Evolutionary conservation across 2,888 invertebrate genomes (phyloP).

Genomic region (Barypeithes pellucidus): DNA sequence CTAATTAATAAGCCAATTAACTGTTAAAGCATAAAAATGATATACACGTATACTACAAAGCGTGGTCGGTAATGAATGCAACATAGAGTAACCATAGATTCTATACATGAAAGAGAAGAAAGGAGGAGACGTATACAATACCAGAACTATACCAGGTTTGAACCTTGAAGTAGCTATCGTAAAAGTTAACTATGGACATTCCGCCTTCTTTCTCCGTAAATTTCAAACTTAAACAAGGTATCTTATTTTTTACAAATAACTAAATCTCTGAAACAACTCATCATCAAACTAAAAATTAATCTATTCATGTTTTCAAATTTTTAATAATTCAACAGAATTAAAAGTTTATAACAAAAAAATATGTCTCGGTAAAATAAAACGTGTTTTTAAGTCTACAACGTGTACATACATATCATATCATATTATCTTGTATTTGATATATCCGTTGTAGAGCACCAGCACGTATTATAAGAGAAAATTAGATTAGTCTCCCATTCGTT

Average conservation of each 20-base stretch:
- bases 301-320: too few species aligned
- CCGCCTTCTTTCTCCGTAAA: too few species aligned
- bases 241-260: too few species aligned
- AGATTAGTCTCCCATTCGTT: conserved; percentile 30
- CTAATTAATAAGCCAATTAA: not conserved
- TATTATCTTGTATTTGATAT: conserved; percentile 30
- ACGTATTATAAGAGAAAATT: conserved; percentile 33
- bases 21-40: not conserved
- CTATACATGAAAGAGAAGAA: too few species aligned
- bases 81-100: too few species aligned
- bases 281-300: not conserved
- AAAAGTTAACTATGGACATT: too few species aligned
- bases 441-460: conserved; percentile 11
- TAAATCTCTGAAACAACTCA: too few species aligned
- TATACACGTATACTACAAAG: not conserved
- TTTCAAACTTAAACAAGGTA: too few species aligned
- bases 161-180: too few species aligned
- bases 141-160: too few species aligned
- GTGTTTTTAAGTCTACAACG: conserved; percentile 1
- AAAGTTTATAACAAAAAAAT: not conserved
- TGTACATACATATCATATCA: conserved; percentile 22
- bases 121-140: too few species aligned
- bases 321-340: not conserved
- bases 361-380: not conserved
- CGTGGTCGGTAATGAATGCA: too few species aligned